Evolutionary conservation across 2,797 vertebrate species (phyloP).

Genomic region (Alca torda): DNA sequence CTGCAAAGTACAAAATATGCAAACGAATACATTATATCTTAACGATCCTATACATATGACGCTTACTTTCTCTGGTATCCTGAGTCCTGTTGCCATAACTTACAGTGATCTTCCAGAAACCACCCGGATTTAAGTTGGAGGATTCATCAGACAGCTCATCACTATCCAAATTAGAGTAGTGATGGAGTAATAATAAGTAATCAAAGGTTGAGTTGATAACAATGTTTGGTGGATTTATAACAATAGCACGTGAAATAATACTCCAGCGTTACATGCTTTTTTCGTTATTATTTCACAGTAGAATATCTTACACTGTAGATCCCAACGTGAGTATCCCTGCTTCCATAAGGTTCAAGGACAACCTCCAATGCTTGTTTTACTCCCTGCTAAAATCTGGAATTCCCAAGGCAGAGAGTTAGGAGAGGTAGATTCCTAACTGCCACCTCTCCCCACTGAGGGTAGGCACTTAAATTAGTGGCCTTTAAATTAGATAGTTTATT

Average conservation of each 20-base stretch:
- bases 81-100: background rate
- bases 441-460: background rate
- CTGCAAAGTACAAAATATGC: background rate
- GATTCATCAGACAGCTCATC: background rate
- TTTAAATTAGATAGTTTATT: background rate
- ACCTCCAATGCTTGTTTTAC: background rate
- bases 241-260: background rate
- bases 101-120: background rate
- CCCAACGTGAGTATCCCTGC: fast-evolving
- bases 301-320: background rate
- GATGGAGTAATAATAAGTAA: background rate
- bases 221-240: background rate
- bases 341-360: background rate
- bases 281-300: background rate
- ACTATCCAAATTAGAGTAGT: background rate
- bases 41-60: background rate
- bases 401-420: background rate
- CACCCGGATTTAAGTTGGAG: background rate
- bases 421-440: background rate
- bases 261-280: background rate
- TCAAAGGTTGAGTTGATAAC: background rate
- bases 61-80: background rate
- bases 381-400: background rate
- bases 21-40: background rate
- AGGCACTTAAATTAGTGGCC: background rate